Conservation (phyloP, 53 echinoderm and acorn worm genomes). For the Apostichopus leukothele region DNA sequence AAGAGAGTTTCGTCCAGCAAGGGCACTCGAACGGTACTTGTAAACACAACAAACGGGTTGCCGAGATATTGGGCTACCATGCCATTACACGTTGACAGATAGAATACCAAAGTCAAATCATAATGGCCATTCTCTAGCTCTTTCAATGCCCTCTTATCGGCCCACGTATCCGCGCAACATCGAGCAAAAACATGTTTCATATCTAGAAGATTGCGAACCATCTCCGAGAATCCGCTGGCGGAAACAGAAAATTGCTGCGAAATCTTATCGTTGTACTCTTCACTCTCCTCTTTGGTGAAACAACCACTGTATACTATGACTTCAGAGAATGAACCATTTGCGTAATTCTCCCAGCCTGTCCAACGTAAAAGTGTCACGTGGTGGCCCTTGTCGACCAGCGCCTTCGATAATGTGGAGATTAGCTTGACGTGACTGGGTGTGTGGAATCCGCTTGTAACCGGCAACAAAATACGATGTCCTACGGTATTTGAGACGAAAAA, state of each 20-base stretch:
- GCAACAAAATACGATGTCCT: slow-evolving; percentile 18
- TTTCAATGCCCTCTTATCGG: slow-evolving; percentile 46
- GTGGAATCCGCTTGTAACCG: slow-evolving; percentile 20
- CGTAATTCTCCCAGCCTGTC: slow-evolving; percentile 18
- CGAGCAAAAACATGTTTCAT: background rate
- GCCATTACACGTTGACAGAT: slow-evolving; percentile 60
- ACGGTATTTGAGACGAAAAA: too few species aligned
- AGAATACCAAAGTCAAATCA: slow-evolving; percentile 61
- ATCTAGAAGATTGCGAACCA: background rate
- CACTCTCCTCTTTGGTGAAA: background rate
- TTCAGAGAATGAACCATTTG: slow-evolving; percentile 8
- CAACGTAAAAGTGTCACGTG: slow-evolving; percentile 56
- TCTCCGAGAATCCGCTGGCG: slow-evolving; percentile 18
- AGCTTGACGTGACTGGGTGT: slow-evolving; percentile 60
- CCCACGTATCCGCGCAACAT: slow-evolving; percentile 39
- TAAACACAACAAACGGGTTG: slow-evolving; percentile 59
- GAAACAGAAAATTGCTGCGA: background rate
- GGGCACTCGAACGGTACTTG: slow-evolving; percentile 54
- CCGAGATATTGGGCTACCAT: slow-evolving; percentile 65
- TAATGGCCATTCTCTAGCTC: slow-evolving; percentile 46
- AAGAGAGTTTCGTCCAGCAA: slow-evolving; percentile 33
- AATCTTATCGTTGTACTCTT: background rate
- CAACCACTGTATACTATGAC: slow-evolving; percentile 10
- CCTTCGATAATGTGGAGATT: slow-evolving; percentile 54
- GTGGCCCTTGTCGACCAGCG: slow-evolving; percentile 58